Conservation (phyloP, 1,140 invertebrate species). For the Bombus affinis region DNA sequence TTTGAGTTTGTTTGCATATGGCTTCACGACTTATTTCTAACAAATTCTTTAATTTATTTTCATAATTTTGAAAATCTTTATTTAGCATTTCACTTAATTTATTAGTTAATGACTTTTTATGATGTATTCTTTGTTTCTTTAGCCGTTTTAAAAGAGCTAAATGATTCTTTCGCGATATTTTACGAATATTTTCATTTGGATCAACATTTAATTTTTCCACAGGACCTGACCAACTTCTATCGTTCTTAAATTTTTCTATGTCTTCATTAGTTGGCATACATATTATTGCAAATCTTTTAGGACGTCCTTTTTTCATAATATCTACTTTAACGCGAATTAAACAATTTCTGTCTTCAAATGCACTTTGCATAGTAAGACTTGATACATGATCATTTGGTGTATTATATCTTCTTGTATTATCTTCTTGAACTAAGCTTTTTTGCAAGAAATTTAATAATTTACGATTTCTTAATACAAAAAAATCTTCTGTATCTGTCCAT, state of each 20-base stretch:
- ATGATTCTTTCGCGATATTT: constrained; percentile 84
- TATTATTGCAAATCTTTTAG: constrained; percentile 85
- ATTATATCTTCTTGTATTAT: neutral
- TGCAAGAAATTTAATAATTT: constrained; percentile 79
- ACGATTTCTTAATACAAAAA: constrained; percentile 84
- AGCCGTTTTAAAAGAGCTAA: constrained; percentile 84
- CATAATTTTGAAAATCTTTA: constrained; percentile 15
- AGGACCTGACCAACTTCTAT: constrained; percentile 80
- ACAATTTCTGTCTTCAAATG: constrained; percentile 73
- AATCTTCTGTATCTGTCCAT: constrained; percentile 83
- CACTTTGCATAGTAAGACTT: constrained; percentile 23
- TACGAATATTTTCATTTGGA: constrained; percentile 83
- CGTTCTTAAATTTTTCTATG: constrained; percentile 74
- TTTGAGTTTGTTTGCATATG: constrained; percentile 83
- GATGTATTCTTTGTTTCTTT: constrained; percentile 83
- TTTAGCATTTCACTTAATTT: constrained; percentile 58
- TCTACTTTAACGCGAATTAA: constrained; percentile 84
- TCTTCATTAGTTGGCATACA: constrained; percentile 86
- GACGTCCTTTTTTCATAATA: constrained; percentile 80
- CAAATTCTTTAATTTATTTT: constrained; percentile 33
- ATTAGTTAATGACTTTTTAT: constrained; percentile 79
- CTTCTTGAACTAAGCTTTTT: constrained; percentile 40
- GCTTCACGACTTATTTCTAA: constrained; percentile 58
- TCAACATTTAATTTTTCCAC: constrained; percentile 85
- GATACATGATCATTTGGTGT: neutral